phyloP scores from a whole-genome alignment of 1,140 invertebrate genomes.

The Drosophila ogumai region DNA sequence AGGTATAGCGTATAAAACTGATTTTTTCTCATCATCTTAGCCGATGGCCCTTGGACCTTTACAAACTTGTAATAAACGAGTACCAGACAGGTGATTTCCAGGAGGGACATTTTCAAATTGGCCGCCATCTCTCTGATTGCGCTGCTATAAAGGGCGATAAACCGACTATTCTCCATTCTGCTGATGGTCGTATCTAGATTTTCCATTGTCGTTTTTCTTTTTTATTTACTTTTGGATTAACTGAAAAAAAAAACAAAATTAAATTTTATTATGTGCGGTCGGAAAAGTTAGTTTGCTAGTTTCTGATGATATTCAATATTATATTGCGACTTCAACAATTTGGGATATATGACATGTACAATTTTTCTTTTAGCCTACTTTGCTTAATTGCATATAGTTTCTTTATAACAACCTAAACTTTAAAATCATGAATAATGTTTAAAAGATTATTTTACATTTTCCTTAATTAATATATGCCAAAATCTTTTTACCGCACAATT shows the following conservation, averaged over 20 bases:
- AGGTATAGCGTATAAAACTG: constrained; percentile 47
- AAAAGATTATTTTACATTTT: background rate
- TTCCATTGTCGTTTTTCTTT: constrained; percentile 21
- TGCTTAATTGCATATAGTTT: background rate
- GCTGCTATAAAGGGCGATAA: constrained; percentile 29
- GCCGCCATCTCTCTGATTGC: constrained; percentile 29
- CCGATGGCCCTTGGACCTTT: constrained; percentile 30
- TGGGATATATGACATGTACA: background rate
- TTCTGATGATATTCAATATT: background rate
- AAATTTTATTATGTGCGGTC: background rate
- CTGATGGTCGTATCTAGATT: constrained; percentile 45
- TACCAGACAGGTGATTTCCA: constrained; percentile 42
- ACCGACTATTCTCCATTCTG: constrained; percentile 47
- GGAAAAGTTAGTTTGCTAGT: background rate
- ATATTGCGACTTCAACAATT: background rate
- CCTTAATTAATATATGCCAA: constrained; percentile 14
- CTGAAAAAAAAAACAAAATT: background rate
- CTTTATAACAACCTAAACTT: background rate
- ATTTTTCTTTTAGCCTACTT: background rate
- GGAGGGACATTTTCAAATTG: constrained; percentile 16
- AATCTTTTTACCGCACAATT: constrained; percentile 41
- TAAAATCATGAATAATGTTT: background rate
- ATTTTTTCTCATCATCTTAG: constrained; percentile 36
- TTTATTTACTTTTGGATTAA: background rate
- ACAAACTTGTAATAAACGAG: constrained; percentile 59